Percentiles rank a stretch among this genome's conserved stretches.
Conservation (phyloP, 2,113 vertebrate genomes). For the Brachyhypopomus gauderio region DNA sequence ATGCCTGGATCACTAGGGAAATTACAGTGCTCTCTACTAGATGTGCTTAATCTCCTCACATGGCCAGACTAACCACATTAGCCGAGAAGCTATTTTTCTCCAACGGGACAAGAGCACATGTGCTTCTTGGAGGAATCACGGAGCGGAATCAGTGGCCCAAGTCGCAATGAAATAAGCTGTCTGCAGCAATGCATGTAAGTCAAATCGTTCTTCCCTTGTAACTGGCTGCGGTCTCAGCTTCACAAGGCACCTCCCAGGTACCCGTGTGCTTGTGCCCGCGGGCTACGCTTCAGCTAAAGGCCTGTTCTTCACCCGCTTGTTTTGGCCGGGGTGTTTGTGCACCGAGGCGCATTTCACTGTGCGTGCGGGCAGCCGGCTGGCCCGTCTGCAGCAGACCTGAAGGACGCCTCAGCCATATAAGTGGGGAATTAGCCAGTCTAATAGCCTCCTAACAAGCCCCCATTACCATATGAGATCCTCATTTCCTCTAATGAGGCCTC, state of each 20-base stretch:
- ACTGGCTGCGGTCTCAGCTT: neutral
- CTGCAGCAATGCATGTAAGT: neutral
- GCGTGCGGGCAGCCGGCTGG: conserved; percentile 9
- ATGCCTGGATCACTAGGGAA: conserved; percentile 47
- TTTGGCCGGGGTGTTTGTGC: conserved; percentile 11
- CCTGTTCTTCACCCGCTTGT: neutral
- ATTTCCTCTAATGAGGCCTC: conserved; percentile 57
- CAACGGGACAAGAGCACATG: neutral
- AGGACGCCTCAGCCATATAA: conserved; percentile 50
- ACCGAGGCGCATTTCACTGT: neutral
- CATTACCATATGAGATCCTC: conserved; percentile 59
- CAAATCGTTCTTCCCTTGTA: neutral
- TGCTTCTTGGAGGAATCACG: conserved; percentile 1
- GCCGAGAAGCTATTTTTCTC: conserved; percentile 5
- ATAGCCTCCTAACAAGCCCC: conserved; percentile 57
- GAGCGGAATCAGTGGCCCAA: neutral
- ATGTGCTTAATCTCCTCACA: conserved; percentile 41
- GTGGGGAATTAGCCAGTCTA: conserved; percentile 36
- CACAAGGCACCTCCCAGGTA: neutral
- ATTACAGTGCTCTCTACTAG: conserved; percentile 44
- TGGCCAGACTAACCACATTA: conserved; percentile 42
- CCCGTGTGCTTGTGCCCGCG: neutral
- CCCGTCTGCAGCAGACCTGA: conserved; percentile 17
- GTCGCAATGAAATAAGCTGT: neutral
- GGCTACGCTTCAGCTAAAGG: neutral